Evolutionary conservation across 1,140 invertebrate species (phyloP).

Genomic region (Akabosia matsudoensis): DNA sequence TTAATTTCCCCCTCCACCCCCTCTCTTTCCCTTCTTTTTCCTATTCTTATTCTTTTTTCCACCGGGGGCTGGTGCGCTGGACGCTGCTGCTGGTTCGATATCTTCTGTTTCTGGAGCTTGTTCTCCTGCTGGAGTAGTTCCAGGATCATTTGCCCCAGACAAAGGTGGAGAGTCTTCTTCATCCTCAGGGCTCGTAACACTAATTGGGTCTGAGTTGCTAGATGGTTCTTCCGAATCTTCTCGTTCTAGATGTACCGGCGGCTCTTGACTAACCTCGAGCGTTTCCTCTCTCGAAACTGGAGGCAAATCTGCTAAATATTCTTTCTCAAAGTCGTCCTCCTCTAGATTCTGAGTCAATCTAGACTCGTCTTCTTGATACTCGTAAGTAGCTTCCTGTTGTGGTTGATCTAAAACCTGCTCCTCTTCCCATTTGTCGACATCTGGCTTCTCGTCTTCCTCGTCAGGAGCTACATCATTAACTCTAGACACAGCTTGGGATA

Average conservation of each 20-base stretch:
- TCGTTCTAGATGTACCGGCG: too few species aligned
- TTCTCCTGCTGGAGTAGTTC: not conserved
- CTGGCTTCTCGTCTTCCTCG: not conserved
- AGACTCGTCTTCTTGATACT: not conserved
- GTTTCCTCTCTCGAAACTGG: not conserved
- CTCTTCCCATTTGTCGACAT: slow-evolving; percentile 1
- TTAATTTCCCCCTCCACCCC: not conserved
- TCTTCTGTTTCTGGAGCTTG: slow-evolving; percentile 21
- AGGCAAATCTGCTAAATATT: not conserved
- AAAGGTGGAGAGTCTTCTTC: not conserved
- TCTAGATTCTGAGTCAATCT: not conserved
- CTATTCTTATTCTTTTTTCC: slow-evolving; percentile 35
- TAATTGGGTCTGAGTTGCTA: slow-evolving; percentile 2
- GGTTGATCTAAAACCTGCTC: too few species aligned
- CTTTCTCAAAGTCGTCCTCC: not conserved
- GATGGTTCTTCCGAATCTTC: slow-evolving; percentile 12
- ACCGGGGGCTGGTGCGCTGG: slow-evolving; percentile 5
- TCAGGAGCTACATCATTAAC: slow-evolving; percentile 21
- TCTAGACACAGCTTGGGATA: slow-evolving; percentile 35
- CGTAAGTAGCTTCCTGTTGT: too few species aligned
- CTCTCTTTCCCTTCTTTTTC: slow-evolving; percentile 34
- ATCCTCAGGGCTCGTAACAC: not conserved
- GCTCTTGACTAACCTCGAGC: too few species aligned
- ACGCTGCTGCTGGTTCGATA: not conserved
- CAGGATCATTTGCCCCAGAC: not conserved